Base-by-base conservation (phyloP, 2,113 vertebrate species). In the Pan paniscus region DNA sequence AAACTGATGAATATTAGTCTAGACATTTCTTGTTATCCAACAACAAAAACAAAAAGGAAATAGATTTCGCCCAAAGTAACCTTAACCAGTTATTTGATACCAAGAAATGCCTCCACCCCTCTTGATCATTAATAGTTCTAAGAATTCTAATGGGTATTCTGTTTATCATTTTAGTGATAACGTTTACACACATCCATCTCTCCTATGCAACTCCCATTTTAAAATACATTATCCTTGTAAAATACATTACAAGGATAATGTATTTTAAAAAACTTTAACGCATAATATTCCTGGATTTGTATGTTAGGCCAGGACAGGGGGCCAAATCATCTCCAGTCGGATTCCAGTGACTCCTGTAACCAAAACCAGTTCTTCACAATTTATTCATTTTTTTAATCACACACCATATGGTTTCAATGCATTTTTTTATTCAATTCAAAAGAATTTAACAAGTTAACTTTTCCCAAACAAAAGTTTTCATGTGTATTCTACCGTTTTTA, bases 351-450 rank as follows among this genome's bases (percentile, higher is more conserved):
- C 59, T 27, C 89, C 67, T 96, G 88, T 89, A 96, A 73, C 40
- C 82, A 92, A 98, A n/a, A 76, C 89, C 81, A 89, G 3, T 27
- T 82, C 94, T 82, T 96, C 57, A 38, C 80, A 91, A 96, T 72
- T 72, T 82, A 87, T 61, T 93, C 80, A 80, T 73, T 94, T 96
- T 85, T 96, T 97, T 90, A 78, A 98, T 96, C 93, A 95, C 98
- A 98, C 94, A 97, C 93, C 98, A 97, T 89, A 0, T 68, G 90
- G 73, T 97, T 98, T 97, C 96, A 97, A 97, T 93, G 73, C 96
- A 98, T 94, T 97, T 98, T 98, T 99, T 99, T 98, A 98, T 98
- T 99, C 98, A 98, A 96, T 98, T 97, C 94, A 97, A 97, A 98
- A 97, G 96, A 97, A 97, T 98, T 98, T 96, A 98, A 97, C 97